These are phyloP conservation scores for Laspeyria flexula DNA, from an alignment of 2,888 invertebrate genomes.

Conservation along the genomic window DNA sequence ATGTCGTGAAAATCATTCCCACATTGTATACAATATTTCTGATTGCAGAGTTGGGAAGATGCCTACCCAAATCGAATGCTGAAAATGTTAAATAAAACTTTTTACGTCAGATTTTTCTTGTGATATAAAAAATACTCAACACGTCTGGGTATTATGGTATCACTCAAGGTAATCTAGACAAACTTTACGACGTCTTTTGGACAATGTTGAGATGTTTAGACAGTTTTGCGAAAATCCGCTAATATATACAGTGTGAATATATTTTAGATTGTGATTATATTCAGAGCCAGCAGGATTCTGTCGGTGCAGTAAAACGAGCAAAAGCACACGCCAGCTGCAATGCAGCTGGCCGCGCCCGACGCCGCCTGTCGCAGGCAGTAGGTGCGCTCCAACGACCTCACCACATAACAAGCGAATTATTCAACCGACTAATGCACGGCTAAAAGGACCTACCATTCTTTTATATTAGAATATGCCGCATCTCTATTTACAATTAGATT, in stretches of 20 bases:
- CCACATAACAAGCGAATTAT: constrained; percentile 58
- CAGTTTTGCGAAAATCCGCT: not conserved
- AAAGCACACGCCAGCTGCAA: constrained; percentile 77
- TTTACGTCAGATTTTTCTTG: constrained; percentile 15
- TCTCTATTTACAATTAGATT: too few species aligned
- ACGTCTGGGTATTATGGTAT: constrained; percentile 14
- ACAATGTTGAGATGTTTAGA: not conserved
- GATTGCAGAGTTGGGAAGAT: not conserved
- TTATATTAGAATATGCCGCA: not conserved
- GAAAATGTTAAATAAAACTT: too few species aligned
- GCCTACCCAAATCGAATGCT: not conserved
- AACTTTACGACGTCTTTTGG: constrained; percentile 1
- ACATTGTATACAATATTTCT: not conserved
- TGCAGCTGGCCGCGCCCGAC: constrained; percentile 70
- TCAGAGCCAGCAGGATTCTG: constrained; percentile 37
- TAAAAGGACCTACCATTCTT: not conserved
- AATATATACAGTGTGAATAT: not conserved
- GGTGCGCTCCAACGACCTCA: constrained; percentile 41
- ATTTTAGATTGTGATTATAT: not conserved
- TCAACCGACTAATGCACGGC: constrained; percentile 46
- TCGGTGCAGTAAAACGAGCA: constrained; percentile 74
- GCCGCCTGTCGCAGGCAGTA: constrained; percentile 43
- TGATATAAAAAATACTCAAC: constrained; percentile 25
- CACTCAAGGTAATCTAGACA: constrained; percentile 14
- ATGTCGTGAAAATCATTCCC: constrained; percentile 13